phyloP scores from a whole-genome alignment of 2,797 vertebrate genomes.

The Eulemur coronatus region DNA sequence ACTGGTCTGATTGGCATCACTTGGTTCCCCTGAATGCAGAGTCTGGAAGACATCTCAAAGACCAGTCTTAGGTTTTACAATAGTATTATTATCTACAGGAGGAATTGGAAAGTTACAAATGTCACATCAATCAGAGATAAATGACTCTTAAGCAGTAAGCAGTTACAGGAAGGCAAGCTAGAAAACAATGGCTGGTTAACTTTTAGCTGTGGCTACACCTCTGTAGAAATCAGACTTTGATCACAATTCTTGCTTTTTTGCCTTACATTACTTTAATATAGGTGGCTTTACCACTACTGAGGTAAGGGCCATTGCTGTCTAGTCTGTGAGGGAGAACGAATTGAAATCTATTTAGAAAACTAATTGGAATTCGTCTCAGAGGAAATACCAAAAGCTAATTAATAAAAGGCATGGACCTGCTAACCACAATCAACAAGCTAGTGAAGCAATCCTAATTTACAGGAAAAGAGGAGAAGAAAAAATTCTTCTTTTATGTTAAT shows the following conservation, averaged over 20 bases:
- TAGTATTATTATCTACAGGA: neutral
- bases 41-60: neutral
- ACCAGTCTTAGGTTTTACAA: neutral
- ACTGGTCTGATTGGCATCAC: neutral
- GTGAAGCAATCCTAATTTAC: neutral
- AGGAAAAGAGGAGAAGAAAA: neutral
- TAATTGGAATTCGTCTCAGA: neutral
- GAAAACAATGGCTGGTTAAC: neutral
- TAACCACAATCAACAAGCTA: no score
- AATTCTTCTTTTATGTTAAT: neutral
- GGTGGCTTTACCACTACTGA: neutral
- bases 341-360: neutral
- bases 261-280: neutral
- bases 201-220: neutral
- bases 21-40: neutral
- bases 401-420: neutral
- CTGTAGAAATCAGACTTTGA: neutral
- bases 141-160: neutral
- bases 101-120: neutral
- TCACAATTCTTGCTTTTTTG: neutral
- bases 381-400: neutral
- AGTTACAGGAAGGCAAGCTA: neutral
- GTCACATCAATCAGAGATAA: neutral
- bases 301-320: neutral
- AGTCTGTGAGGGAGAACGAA: accelerated